Evolutionary conservation across 2,888 invertebrate species (phyloP), one percentile per base, ranked within the genome.

Genomic region (Ectemnius cavifrons): DNA sequence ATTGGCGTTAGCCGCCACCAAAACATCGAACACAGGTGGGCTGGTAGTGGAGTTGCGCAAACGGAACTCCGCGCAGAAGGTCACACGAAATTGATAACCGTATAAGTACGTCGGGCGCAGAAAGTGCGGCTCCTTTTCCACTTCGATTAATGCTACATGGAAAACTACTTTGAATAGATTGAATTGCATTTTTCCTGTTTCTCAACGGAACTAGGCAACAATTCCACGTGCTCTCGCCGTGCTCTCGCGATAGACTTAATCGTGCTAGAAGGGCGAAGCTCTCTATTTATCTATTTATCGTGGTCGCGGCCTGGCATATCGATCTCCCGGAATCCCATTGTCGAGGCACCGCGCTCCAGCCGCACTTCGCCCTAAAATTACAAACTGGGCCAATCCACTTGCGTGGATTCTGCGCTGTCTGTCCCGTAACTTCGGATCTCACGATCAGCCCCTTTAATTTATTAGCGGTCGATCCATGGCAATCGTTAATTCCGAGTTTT

Each of bases 281-380:
- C 52, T 52, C 28, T 63, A 56, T 56, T 27, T 23, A 23, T 49
- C 46, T 66, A 70, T 70, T 46, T 61, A 46, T 47, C 52, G n/a
- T 23, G 27, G 63, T 47, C 14, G 58, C 23, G 63, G 61, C 64
- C 57, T 49, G 73, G 59, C 13, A 56, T 70, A 76, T 76, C 75
- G 75, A 76, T 76, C 61, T 69, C 73, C 61, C 67, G 65, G 28
- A 47, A 58, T 58, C 67, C 73, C 65, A 64, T 62, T n/a, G 37
- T 6, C 37, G 27, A 20, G 18, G 18, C 13, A 20, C 47, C 46
- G 18, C 63, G 37, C 27, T 2, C 37, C 13, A 37, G 37, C 61
- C 28, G 27, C 37, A 61, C 14, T 45, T 27, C 11, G 23, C 18
- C 37, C 45, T 61, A 28, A n/a, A 28, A 45, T 61, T 45, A 37